Percentiles rank a stretch among this genome's conserved stretches.
These are phyloP conservation scores for Tubulanus polymorphus DNA, from an alignment of 2,888 invertebrate species.

Conservation along the genomic window DNA sequence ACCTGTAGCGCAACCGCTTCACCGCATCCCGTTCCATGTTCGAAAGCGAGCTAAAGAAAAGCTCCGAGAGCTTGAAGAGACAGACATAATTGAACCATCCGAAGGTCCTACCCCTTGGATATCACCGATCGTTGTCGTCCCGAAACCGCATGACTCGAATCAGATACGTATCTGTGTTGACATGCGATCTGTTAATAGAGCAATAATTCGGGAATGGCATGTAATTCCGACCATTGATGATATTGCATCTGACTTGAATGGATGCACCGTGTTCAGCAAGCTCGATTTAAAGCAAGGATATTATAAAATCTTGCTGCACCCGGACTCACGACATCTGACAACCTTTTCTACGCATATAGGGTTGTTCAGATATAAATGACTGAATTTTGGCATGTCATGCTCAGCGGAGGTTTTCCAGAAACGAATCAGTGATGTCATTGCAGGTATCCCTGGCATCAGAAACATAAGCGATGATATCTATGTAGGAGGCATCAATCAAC, in stretches of 20 bases:
- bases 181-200: background rate
- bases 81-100: constrained; percentile 10
- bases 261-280: background rate
- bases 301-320: background rate
- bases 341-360: constrained; percentile 48
- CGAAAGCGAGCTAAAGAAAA: constrained; percentile 4
- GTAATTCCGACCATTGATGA: background rate
- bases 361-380: constrained; percentile 46
- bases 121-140: constrained; percentile 9
- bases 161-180: background rate
- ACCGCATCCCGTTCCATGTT: constrained; percentile 14
- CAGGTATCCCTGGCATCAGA: background rate
- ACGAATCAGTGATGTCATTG: constrained; percentile 11
- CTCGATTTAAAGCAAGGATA: background rate
- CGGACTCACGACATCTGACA: constrained; percentile 39
- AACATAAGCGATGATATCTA: constrained; percentile 11
- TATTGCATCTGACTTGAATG: background rate
- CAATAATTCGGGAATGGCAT: background rate
- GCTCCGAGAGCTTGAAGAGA: constrained; percentile 2
- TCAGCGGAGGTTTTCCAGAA: constrained; percentile 53
- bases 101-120: constrained; percentile 16
- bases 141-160: constrained; percentile 5
- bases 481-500: constrained; percentile 5
- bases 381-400: constrained; percentile 50
- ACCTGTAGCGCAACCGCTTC: constrained; percentile 8